Percentiles rank a stretch among this genome's conserved stretches.
Conservation (phyloP, 2,888 invertebrate genomes). For the Drosophila pegasa region DNA sequence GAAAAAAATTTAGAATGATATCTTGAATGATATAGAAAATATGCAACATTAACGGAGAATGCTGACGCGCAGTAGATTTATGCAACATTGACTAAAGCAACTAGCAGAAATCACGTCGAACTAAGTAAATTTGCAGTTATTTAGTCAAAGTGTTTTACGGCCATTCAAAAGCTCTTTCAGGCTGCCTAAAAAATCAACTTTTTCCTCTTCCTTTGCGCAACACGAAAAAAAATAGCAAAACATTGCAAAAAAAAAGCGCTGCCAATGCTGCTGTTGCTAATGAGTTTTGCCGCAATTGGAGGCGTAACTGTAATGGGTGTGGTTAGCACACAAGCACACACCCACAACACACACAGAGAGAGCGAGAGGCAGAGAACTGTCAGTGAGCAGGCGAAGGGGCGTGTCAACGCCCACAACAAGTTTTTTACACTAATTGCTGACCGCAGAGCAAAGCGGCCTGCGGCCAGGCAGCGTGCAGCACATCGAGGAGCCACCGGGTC, state of each 20-base stretch:
- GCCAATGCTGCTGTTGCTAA: slow-evolving; percentile 57
- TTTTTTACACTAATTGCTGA: slow-evolving; percentile 69
- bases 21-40: too few species aligned
- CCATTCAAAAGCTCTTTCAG: neutral
- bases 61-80: too few species aligned
- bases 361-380: slow-evolving; percentile 25
- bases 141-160: too few species aligned
- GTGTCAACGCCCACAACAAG: slow-evolving; percentile 55
- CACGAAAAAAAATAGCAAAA: neutral
- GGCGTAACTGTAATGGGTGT: slow-evolving; percentile 40
- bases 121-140: neutral
- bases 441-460: slow-evolving; percentile 19
- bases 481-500: too few species aligned
- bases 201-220: neutral
- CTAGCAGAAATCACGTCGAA: neutral
- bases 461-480: slow-evolving; percentile 11
- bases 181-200: neutral
- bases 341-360: neutral
- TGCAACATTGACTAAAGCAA: neutral
- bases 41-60: too few species aligned
- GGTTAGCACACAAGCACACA: slow-evolving; percentile 5
- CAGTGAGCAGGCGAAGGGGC: slow-evolving; percentile 28
- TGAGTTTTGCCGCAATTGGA: slow-evolving; percentile 70
- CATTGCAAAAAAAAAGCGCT: slow-evolving; percentile 5
- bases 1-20: too few species aligned